Evolutionary conservation across 2,797 vertebrate genomes (phyloP), one percentile per base, ranked within the genome.

Genomic region (Muscicapa comitata): DNA sequence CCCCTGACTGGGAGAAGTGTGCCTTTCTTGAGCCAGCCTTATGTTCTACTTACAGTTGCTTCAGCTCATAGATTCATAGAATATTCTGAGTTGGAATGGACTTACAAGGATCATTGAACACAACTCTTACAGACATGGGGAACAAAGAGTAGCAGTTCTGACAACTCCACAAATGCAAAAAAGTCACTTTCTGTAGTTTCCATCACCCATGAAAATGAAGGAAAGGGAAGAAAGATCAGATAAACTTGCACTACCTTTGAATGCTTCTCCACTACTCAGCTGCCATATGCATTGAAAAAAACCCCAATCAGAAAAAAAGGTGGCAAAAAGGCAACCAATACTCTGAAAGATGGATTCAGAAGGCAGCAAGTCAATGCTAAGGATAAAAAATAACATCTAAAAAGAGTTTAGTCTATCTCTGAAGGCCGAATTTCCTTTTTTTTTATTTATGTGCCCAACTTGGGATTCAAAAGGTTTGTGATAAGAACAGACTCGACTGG

Each of bases 91-190:
- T 5, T 59, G 38, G 47, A 61, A 68, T 11, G n/a, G 29, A 53
- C 11, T 16, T 33, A 47, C 13, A 53, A 61, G 38, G n/a, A 53
- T 45, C 38, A 45, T 0, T 28, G 24, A 45, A 43, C 45, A 16
- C 16, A 53, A 28, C 7, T 9, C 38, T 38, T 29, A 59, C 0
- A 0, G 4, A 16, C 33, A 59, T 1, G 3, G 13, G 13, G 13
- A 11, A 38, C 47, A n/a, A 91, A 76, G 5, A 9, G 37, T 2
- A 40, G 21, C 20, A 53, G 59, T 10, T 70, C 37, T 73, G 42
- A 28, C 4, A 11, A 78, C 50, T 51, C 63, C 42, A 87, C 16
- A 55, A 23, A 25, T 2, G 3, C 42, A 42, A 77, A 45, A 50
- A 35, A 28, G 28, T 10, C 5, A 48, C 50, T 53, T 37, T 57